Base-by-base conservation (phyloP, 2,888 invertebrate genomes). In the Polydrusus tereticollis region DNA sequence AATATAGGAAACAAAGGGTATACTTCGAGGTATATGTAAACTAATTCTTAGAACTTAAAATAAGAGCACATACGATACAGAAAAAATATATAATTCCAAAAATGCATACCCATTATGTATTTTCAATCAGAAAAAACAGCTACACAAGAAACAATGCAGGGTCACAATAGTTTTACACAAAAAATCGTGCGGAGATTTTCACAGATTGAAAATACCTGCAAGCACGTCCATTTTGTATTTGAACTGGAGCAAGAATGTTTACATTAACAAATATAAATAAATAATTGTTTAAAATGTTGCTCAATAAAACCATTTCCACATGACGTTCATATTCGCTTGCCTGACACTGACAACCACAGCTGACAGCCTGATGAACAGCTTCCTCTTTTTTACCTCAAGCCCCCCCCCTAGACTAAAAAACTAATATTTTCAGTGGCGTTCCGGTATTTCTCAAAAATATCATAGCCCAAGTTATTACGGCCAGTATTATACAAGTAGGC, bases 201-300 rank as follows among this genome's bases (percentile, higher is more conserved):
- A 63, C 47, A 63, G 33, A 47, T 63, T 20, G 47, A 26, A 63
- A 45, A 47, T 64, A 64, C 52, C 52, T 64, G 38, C 23, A 55
- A 64, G 38, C 21, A 52, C 64, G 33, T 64, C 52, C 64, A 64
- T 64, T 64, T 29, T 64, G 26, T 23, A 21, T 14, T 45, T 47
- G 12, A 64, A 64, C 20, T 64, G 23, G 36, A 29, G 20, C 47
- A 33, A 20, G 21, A 41, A 38, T 64, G 52, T 64, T 64, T 64
- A 64, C 64, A 64, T 64, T 47, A 64, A 52, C 33, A 21, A 47
- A 64, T 29, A 64, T 55, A 55, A 64, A 64, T 64, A 64, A 64
- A 64, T 55, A 64, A 64, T 52, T 21, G 26, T 23, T 23, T 12
- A 55, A 47, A 38, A 26, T 26, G 52, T 38, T 52, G 41, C 38